Base-by-base conservation (phyloP, 2,888 invertebrate species). In the Congeria kusceri region DNA sequence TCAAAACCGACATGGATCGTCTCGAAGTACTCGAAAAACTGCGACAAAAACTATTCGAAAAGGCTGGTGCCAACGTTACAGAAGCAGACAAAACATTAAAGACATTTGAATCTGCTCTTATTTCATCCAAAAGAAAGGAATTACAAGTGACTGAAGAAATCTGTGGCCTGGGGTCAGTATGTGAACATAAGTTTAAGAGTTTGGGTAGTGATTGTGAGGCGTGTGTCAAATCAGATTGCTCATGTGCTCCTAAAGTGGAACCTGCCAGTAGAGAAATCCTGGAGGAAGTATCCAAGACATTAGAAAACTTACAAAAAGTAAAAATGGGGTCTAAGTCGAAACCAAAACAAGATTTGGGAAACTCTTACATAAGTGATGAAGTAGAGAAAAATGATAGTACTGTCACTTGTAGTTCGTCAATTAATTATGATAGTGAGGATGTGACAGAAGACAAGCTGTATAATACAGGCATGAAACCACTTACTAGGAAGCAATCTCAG, bases 61-160 rank as follows among this genome's bases (percentile, higher is more conserved):
- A 65, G 23, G 83, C 79, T 28, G 83, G 83, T 39, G 67, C 75
- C 18, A 63, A 69, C 61, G 62, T 73, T 39, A 46, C 58, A 32
- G 70, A 62, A 47, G 71, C 74, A 13, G 75, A 75, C 46, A 62
- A 59, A 23, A 67, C 67, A 58, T 71, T 62, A 47, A 82, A 82
- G 58, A 47, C 46, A 18, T 82, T 82, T 75, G 81, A 82, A 76
- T 77, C 79, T 64, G 73, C 72, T 39, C 56, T 78, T 9, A 82
- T 78, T 20, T 72, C 77, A 49, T 78, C 81, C 29, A 77, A 82
- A 62, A 49, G 62, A 39, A 74, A 67, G 44, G 25, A 58, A 15
- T 25, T n/a, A 28, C 29, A 39, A 9, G 39, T 39, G 39, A 39
- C 39, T 39, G 39, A 1, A 13, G 39, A 39, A 39, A 39, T 39